A percentile compares a stretch with the other conserved stretches of the same genome.
Evolutionary conservation across 64 coral and sea anemone genomes (phyloP).

Genomic region (Stichodactyla mertensii): DNA sequence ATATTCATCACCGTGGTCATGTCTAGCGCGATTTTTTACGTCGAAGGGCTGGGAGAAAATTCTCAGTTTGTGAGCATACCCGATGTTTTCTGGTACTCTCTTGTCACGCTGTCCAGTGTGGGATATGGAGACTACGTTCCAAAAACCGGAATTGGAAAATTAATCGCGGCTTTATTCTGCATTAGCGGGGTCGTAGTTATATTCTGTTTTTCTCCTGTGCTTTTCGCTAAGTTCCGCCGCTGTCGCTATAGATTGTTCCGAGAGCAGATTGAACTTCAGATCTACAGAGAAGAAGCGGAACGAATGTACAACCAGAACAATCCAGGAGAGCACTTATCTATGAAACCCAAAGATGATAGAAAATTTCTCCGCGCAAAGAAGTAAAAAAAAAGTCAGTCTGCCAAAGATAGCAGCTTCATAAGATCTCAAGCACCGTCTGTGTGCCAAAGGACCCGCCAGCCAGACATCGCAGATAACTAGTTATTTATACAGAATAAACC

Average conservation of each 20-base stretch:
- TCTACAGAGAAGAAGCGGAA: constrained; percentile 16
- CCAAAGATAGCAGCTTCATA: background rate
- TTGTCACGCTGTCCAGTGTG: constrained; percentile 60
- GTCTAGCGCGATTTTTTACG: constrained; percentile 60
- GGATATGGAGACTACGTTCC: constrained; percentile 78
- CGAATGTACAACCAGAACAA: constrained; percentile 20
- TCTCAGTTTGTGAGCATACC: constrained; percentile 64
- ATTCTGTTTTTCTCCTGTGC: constrained; percentile 70
- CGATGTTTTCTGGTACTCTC: constrained; percentile 57
- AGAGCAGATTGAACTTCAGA: constrained; percentile 14
- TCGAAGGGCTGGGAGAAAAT: constrained; percentile 33
- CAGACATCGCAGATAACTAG: background rate
- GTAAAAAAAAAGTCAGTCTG: background rate
- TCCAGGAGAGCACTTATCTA: background rate
- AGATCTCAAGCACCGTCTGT: background rate
- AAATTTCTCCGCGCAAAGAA: background rate
- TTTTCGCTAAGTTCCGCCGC: constrained; percentile 60
- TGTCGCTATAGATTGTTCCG: constrained; percentile 14
- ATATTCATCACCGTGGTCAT: constrained; percentile 54
- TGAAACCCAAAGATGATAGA: background rate
- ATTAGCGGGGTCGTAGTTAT: constrained; percentile 49
- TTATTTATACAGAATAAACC: background rate
- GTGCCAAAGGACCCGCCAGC: background rate
- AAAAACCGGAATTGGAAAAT: constrained; percentile 36
- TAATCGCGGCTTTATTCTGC: constrained; percentile 58